These are phyloP conservation scores for Daphoenositta chrysoptera DNA, from an alignment of 2,113 vertebrate genomes.

Conservation along the genomic window DNA sequence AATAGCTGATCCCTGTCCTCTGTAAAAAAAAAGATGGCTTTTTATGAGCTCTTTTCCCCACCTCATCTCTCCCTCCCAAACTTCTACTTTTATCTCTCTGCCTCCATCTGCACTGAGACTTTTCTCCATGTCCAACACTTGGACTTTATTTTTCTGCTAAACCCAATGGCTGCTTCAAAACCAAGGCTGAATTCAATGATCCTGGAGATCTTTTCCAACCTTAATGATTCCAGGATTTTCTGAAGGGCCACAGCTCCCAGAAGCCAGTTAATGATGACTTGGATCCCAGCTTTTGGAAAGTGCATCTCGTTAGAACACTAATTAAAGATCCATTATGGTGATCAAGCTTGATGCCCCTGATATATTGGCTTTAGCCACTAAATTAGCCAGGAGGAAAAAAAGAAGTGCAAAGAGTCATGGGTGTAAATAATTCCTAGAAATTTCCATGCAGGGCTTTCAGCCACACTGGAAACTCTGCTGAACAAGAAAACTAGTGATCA, in stretches of 20 bases:
- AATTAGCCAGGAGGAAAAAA: not conserved
- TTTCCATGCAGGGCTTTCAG: not conserved
- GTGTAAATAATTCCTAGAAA: not conserved
- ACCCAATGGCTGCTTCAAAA: not conserved
- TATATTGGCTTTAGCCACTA: not conserved
- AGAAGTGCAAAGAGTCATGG: not conserved
- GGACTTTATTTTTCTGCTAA: not conserved
- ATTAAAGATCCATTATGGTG: not conserved
- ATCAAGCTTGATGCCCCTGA: not conserved
- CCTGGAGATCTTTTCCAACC: not conserved
- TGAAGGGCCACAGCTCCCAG: not conserved
- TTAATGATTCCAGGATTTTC: not conserved
- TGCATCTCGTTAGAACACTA: not conserved
- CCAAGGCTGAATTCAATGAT: not conserved
- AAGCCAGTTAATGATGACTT: not conserved
- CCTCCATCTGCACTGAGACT: not conserved
- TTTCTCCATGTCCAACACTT: not conserved
- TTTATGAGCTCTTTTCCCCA: not conserved
- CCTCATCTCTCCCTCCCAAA: not conserved
- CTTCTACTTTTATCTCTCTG: not conserved
- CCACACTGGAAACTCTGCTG: not conserved
- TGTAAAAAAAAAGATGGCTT: not conserved
- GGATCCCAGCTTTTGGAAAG: not conserved
- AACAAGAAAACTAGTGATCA: not conserved
- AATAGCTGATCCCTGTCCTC: not conserved